Percentiles rank a stretch among this genome's conserved stretches.
phyloP scores from a whole-genome alignment of 2,888 invertebrate species.

The Lumbricus terrestris region DNA sequence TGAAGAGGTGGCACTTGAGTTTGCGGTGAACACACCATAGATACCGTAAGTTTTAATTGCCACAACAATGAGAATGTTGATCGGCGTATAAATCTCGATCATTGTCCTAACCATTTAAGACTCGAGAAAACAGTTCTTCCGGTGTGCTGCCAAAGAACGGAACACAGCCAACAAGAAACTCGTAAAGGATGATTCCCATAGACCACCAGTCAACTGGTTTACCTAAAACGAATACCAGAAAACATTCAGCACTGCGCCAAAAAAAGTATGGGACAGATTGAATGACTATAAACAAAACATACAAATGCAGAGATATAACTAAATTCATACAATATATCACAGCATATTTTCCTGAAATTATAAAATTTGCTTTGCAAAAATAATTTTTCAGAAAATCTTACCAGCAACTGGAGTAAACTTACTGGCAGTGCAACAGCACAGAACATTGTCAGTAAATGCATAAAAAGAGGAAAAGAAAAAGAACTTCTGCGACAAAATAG shows the following conservation, averaged over 20 bases:
- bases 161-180: conserved; percentile 71
- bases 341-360: no score
- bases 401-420: not conserved
- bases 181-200: conserved; percentile 72
- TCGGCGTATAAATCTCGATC: not conserved
- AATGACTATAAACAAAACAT: not conserved
- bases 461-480: not conserved
- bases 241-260: not conserved
- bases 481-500: not conserved
- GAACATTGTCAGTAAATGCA: not conserved
- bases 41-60: no score
- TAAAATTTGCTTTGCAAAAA: no score
- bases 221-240: conserved; percentile 44
- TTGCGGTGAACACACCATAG: no score
- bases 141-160: conserved; percentile 99
- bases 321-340: no score
- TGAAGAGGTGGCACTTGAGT: no score
- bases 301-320: not conserved
- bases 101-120: conserved; percentile 78
- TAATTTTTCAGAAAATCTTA: no score
- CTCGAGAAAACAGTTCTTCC: conserved; percentile 96
- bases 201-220: conserved; percentile 99
- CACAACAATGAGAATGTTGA: not conserved
- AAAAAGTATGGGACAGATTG: not conserved
- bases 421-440: no score